Evolutionary conservation across 2,888 invertebrate genomes (phyloP).

Genomic region (Drosophila mimetica): DNA sequence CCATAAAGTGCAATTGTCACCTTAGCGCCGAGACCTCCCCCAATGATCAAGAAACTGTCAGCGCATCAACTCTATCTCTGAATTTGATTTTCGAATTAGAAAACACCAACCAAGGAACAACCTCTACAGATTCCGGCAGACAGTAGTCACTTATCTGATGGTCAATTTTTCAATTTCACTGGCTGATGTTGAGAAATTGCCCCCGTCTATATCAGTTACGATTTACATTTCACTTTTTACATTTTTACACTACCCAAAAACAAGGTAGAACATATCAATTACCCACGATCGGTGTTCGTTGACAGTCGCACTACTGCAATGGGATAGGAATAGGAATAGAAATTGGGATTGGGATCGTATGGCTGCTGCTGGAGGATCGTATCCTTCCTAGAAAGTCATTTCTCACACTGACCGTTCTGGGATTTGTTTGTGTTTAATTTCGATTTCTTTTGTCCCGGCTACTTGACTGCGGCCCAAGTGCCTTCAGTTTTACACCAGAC

Average conservation of each 20-base stretch:
- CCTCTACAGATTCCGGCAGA: constrained; percentile 13
- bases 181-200: constrained; percentile 73
- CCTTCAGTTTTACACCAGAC: constrained; percentile 48
- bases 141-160: constrained; percentile 61
- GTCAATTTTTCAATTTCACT: constrained; percentile 77
- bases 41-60: constrained; percentile 62
- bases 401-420: constrained; percentile 67
- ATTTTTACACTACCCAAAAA: constrained; percentile 46
- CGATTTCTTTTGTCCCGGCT: constrained; percentile 74
- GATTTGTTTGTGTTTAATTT: constrained; percentile 78
- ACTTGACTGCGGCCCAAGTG: constrained; percentile 77
- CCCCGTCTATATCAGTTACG: constrained; percentile 67
- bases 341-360: constrained; percentile 21
- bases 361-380: constrained; percentile 32
- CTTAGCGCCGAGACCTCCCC: constrained; percentile 36
- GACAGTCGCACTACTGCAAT: constrained; percentile 57
- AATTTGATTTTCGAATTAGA: constrained; percentile 47
- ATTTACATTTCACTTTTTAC: constrained; percentile 71
- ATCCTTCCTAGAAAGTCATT: constrained; percentile 75
- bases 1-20: constrained; percentile 74
- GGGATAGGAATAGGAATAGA: constrained; percentile 16
- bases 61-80: constrained; percentile 15
- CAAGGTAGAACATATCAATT: constrained; percentile 77
- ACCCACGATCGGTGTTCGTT: constrained; percentile 68
- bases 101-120: constrained; percentile 9